Evolutionary conservation across 2,797 vertebrate species (phyloP), one percentile per base, ranked within the genome.

Genomic region (Pristis pectinata): DNA sequence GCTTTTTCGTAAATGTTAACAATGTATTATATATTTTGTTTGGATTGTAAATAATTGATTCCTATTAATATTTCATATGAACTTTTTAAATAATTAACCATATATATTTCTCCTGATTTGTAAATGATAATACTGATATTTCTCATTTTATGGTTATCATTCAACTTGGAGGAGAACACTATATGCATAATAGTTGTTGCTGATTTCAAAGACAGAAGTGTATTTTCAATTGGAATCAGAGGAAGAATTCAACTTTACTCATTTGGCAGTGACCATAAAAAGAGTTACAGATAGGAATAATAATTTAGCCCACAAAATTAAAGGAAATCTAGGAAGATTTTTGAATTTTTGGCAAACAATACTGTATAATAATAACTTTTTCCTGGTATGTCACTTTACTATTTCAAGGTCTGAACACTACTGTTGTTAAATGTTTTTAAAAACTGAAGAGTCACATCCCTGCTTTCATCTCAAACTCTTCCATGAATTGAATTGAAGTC

Each of bases 31-130:
- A 7, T 93, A 49, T 72, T 49, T 70, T 93, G 91, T 30, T 44
- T 72, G 44, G 7, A 34, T 72, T 70, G 0, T 93, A 49, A 49
- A 49, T 93, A 49, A 93, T 72, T 91, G 17, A 91, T 41, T 92
- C 92, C 22, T 70, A 37, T 41, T 49, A 93, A 7, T 74, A 53
- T 41, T 93, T 27, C 41, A 30, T 74, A 34, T 74, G 13, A 67
- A 74, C 41, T 61, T 93, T 93, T 41, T 30, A 74, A 93, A 34
- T 93, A 93, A 74, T 74, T 74, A 93, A 49, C 61, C 67, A 74
- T 10, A 53, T 13, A 56, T 41, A 9, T 3, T 44, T 44, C 41
- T 74, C 37, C 67, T 30, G 15, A 93, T 93, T 74, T 93, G 67
- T 44, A 93, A 93, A 70, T 53, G 64, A 24, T 44, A 74, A 64